Conservation (phyloP, 2,113 vertebrate genomes). For the Orthonyx spaldingii region DNA sequence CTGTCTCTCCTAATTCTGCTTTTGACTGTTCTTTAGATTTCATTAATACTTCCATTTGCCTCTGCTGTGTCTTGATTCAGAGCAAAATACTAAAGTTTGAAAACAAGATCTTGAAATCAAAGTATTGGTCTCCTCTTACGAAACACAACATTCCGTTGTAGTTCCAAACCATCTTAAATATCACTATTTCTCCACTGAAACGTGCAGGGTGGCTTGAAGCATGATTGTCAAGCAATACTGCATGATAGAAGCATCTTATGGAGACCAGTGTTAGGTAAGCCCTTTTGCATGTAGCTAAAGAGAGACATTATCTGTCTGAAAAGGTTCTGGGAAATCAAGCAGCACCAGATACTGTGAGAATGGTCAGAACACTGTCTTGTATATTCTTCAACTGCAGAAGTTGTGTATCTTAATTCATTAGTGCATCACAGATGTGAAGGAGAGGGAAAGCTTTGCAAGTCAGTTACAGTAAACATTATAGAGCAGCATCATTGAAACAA, state of each 20-base stretch:
- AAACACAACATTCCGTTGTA: neutral
- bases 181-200: neutral
- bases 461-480: neutral
- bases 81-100: neutral
- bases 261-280: neutral
- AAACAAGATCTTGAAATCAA: neutral
- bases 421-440: neutral
- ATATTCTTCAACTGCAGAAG: neutral
- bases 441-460: neutral
- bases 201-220: neutral
- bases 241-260: neutral
- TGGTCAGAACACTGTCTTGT: neutral
- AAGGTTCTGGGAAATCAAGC: neutral
- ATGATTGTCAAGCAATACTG: neutral
- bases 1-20: neutral
- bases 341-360: neutral
- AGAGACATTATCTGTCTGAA: neutral
- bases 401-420: neutral
- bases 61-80: neutral
- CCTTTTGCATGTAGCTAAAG: neutral
- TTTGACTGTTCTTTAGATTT: neutral
- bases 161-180: neutral
- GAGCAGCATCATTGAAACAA: neutral
- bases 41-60: neutral
- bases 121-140: neutral